Evolutionary conservation across 2,797 vertebrate genomes (phyloP).

Genomic region (Mormyrus hasselquistii): DNA sequence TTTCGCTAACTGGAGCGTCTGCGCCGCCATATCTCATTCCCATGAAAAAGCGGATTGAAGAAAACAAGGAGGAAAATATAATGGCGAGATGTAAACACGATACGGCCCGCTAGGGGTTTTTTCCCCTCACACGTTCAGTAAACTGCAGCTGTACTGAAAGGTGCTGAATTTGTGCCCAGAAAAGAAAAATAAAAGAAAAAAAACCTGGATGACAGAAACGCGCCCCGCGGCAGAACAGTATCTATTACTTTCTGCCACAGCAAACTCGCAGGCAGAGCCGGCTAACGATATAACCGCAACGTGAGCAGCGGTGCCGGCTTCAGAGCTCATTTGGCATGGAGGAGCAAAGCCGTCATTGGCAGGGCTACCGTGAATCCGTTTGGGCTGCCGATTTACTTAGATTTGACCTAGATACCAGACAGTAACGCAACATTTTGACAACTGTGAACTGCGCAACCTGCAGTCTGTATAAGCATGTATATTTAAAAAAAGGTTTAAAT

Average conservation of each 20-base stretch:
- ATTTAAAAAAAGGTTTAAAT: background rate
- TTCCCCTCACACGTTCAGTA: background rate
- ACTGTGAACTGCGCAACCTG: background rate
- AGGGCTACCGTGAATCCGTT: background rate
- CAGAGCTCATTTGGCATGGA: background rate
- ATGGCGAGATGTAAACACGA: background rate
- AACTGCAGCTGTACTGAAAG: background rate
- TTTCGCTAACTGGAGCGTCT: background rate
- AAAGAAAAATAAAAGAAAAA: background rate
- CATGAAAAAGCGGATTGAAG: background rate
- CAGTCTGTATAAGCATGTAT: background rate
- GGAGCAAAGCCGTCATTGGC: background rate
- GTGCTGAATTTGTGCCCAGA: background rate
- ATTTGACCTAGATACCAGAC: conserved; percentile 8
- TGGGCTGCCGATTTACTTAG: background rate
- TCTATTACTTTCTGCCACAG: background rate
- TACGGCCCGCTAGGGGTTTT: background rate
- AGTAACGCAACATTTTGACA: background rate
- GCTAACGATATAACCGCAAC: background rate
- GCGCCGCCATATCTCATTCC: background rate
- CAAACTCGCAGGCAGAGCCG: background rate
- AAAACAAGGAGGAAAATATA: conserved; percentile 1
- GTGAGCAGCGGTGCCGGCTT: background rate
- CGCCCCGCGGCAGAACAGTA: conserved; percentile 4
- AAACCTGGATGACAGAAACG: background rate